Base-by-base conservation (phyloP, 2,113 vertebrate genomes). In the Azemiops feae region DNA sequence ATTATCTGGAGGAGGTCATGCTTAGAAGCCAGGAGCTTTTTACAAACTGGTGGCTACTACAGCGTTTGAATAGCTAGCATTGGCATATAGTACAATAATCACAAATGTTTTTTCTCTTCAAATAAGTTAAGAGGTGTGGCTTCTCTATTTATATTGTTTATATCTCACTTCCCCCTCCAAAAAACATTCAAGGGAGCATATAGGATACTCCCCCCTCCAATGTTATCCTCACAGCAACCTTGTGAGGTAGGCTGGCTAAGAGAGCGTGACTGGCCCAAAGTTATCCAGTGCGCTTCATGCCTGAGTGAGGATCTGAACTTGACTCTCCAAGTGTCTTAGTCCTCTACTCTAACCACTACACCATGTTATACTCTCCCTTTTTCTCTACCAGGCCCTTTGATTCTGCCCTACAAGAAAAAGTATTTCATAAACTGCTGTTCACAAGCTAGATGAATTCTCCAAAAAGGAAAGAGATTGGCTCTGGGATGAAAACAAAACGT, bases 1-100 rank as follows among this genome's bases (percentile, higher is more conserved):
- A 95, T 95, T 89, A 92, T 94, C 93, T 90, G 94, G 95, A 94
- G 94, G 94, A 22, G 18, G 34, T 81, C 95, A 91, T 96, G 94
- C 93, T 94, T 96, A 96, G 92, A 96, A 54, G 93, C 93, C 22
- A 95, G 94, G 87, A 92, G 94, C 96, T 96, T 30, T 92, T 88
- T 85, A 94, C 93, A 95, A 96, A 87, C 93, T 94, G 30, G 95
- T 53, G 93, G 92, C 93, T 96, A 96, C 85, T 94, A 11, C 90
- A 94, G 94, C 92, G 74, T 96, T 93, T 93, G 94, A 96, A 87
- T 91, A 95, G 95, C 94, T 94, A 74, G 60, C 39, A 22, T 34
- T 89, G 39, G 95, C 94, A 95, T 95, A 94, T 95, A 43, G 89
- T 95, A 96, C 95, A 95, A 94, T 95, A 95, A 94, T 93, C 95